Base-by-base conservation (phyloP, 2,797 vertebrate species). In the Chiroxiphia lanceolata region DNA sequence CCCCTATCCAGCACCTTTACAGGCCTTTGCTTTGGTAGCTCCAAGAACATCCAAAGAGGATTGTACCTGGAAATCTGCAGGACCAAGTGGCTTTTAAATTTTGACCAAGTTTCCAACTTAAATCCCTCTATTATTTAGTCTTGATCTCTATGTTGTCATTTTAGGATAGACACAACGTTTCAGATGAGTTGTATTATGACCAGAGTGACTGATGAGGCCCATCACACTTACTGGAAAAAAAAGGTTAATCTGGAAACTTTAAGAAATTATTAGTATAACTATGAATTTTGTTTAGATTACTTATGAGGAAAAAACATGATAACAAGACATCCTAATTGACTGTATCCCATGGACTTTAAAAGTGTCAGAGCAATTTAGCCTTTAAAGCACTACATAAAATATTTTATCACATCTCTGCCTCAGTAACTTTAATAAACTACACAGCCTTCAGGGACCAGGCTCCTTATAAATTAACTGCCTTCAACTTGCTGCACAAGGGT, bases 361-460 rank as follows among this genome's bases (percentile, higher is more conserved):
- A 97, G 90, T 95, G 94, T 97, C 97, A 97, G 90, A 97, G 89
- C 95, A 97, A 98, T 98, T 98, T 98, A 97, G 97, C 94, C 96
- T 98, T 97, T 98, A 98, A 98, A 98, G 97, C 98, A 98, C 97
- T 98, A 98, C 98, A 98, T 98, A 98, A 98, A 98, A 98, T 98
- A 98, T 98, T 98, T 99, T 98, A 99, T 99, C 98, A 98, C 96
- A 98, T 98, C 94, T 98, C 95, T 98, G 97, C 98, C 97, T 98
- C 98, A 98, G 98, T 98, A 98, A 98, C 98, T 99, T 99, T 99
- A 99, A 99, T 99, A 99, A 99, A 99, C 98, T 98, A 97, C 98
- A 98, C 97, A 98, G 98, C 98, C 98, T 99, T 99, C 98, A 97
- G 98, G 98, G 98, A 98, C 97, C 97, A 96, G 98, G 98, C 97